phyloP scores from a whole-genome alignment of 2,113 vertebrate genomes.

The Uria aalge region DNA sequence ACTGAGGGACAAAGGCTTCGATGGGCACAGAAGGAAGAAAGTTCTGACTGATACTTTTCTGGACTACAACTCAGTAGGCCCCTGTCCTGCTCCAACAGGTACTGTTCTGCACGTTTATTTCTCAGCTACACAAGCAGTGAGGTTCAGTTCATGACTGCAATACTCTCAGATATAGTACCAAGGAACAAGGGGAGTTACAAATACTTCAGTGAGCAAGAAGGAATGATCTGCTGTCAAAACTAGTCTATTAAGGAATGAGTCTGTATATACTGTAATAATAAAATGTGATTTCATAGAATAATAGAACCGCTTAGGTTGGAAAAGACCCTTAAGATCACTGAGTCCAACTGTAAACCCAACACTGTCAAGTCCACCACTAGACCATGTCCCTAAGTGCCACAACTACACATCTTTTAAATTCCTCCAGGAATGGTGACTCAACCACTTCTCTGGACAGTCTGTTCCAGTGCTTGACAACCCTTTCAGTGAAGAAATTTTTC shows the following conservation, averaged over 20 bases:
- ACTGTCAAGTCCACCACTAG: not conserved
- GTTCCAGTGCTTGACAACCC: not conserved
- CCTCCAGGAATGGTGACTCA: not conserved
- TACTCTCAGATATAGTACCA: not conserved
- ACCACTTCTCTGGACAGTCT: not conserved
- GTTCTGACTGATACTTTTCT: not conserved
- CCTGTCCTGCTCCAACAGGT: not conserved
- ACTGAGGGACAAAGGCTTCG: not conserved
- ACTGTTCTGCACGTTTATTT: not conserved
- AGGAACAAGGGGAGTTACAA: not conserved
- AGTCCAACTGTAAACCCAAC: not conserved
- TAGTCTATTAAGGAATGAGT: conserved; percentile 1
- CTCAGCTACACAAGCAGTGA: not conserved
- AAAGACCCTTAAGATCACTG: not conserved
- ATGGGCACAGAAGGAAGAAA: not conserved
- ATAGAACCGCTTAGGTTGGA: not conserved
- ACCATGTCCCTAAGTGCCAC: not conserved
- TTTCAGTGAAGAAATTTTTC: not conserved
- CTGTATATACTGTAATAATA: not conserved
- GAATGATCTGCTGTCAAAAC: not conserved
- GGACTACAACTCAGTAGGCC: not conserved
- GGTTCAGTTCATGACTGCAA: not conserved
- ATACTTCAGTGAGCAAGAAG: not conserved
- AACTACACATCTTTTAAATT: not conserved
- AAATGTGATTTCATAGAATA: not conserved